Conservation (phyloP, 2,888 invertebrate species). For the Machimus rusticus region DNA sequence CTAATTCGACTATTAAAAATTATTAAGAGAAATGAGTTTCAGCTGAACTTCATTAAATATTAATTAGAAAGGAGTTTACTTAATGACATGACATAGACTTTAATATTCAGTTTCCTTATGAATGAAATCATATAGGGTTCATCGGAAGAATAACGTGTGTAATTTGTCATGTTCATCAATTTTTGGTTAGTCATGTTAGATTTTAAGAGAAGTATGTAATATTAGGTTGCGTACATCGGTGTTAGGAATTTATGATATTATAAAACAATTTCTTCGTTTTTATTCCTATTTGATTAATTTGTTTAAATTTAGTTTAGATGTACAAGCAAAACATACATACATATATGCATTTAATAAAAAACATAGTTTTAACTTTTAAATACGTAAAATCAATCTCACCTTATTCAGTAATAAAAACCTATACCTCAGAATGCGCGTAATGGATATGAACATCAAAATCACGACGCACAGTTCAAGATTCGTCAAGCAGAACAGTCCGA, state of each 20-base stretch:
- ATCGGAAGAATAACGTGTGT: not conserved
- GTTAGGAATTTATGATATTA: not conserved
- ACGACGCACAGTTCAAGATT: conserved; percentile 59
- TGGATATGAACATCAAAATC: conserved; percentile 58
- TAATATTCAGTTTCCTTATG: not conserved
- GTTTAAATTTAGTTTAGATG: too few species aligned
- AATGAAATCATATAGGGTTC: not conserved
- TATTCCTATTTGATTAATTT: not conserved
- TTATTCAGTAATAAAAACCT: conserved; percentile 58
- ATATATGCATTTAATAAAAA: too few species aligned
- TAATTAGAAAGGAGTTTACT: not conserved
- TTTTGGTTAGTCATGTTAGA: not conserved
- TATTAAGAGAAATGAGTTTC: not conserved
- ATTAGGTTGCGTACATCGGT: too few species aligned
- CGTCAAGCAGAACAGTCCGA: conserved; percentile 58
- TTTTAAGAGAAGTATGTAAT: too few species aligned
- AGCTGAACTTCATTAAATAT: not conserved
- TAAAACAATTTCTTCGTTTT: not conserved
- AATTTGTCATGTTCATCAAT: not conserved
- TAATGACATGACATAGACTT: not conserved
- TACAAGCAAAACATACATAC: too few species aligned
- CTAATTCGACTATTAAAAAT: not conserved
- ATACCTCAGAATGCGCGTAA: conserved; percentile 55
- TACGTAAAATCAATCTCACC: conserved; percentile 51
- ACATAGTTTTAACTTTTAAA: not conserved